These are phyloP conservation scores for Triplophysa siluroides DNA, from an alignment of 2,113 vertebrate genomes.

Conservation along the genomic window DNA sequence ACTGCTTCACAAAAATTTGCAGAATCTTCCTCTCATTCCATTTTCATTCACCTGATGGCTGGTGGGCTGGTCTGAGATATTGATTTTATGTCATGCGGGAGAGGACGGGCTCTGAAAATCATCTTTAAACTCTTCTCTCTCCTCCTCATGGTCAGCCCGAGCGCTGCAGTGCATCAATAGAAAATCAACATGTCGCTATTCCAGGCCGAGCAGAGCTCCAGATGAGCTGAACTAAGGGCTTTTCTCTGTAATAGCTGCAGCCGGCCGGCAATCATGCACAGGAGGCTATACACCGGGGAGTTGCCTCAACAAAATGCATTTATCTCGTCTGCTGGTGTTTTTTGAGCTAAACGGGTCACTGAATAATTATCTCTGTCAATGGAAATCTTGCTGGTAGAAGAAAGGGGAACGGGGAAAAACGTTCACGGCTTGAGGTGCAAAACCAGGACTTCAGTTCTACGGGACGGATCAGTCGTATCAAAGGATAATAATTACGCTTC, in stretches of 20 bases:
- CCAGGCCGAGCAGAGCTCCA: not conserved
- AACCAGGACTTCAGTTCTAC: not conserved
- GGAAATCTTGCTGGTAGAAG: conserved; percentile 13
- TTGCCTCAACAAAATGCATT: conserved; percentile 28
- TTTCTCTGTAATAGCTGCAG: conserved; percentile 37
- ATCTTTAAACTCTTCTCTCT: conserved; percentile 31
- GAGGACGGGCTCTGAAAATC: conserved; percentile 41
- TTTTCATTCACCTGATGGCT: conserved; percentile 46
- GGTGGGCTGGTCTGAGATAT: conserved; percentile 26
- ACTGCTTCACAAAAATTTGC: conserved; percentile 13
- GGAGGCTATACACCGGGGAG: conserved; percentile 4
- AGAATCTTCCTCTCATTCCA: conserved; percentile 2
- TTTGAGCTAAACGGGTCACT: conserved; percentile 32
- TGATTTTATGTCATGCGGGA: conserved; percentile 47
- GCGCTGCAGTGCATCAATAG: conserved; percentile 26
- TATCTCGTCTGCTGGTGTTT: conserved; percentile 29
- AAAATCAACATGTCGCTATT: conserved; percentile 47
- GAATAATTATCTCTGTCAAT: conserved; percentile 44
- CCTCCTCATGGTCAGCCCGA: conserved; percentile 18
- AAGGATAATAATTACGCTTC: conserved; percentile 20
- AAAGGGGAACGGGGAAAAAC: not conserved
- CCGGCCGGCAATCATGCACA: not conserved
- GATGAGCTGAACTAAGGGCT: conserved; percentile 37
- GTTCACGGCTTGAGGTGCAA: not conserved
- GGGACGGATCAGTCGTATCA: conserved; percentile 29